A percentile compares a stretch with the other conserved stretches of the same genome.
These are phyloP conservation scores for Myoxocephalus aenaeus DNA, from an alignment of 2,797 vertebrate species.

Conservation along the genomic window DNA sequence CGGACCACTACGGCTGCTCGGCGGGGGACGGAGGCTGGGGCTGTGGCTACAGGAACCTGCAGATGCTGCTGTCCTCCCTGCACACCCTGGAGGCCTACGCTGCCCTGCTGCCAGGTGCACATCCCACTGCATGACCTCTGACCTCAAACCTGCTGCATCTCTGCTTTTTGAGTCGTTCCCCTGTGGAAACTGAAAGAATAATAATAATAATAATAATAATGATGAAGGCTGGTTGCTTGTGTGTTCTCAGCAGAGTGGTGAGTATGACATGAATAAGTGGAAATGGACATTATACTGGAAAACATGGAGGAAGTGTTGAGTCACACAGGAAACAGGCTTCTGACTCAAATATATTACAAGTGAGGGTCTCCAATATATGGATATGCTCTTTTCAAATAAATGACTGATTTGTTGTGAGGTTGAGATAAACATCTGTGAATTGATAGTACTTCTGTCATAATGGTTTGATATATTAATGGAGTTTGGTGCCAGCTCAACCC, in stretches of 20 bases:
- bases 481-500: too few species aligned
- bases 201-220: too few species aligned
- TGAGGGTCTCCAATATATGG: background rate
- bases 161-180: background rate
- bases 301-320: background rate
- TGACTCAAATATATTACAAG: background rate
- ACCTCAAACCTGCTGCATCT: background rate
- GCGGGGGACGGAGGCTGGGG: conserved; percentile 94
- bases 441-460: background rate
- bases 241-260: background rate
- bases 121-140: background rate
- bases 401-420: background rate
- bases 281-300: background rate
- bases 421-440: background rate
- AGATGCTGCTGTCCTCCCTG: conserved; percentile 93
- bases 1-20: conserved; percentile 92
- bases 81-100: conserved; percentile 82
- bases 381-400: background rate
- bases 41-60: conserved; percentile 96
- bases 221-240: background rate
- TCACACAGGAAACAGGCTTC: background rate
- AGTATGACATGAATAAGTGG: background rate
- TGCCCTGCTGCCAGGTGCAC: conserved; percentile 84
- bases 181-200: background rate
- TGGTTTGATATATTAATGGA: background rate